Evolutionary conservation across 1,140 invertebrate species (phyloP).

Genomic region (Panagrolaimus sp.): DNA sequence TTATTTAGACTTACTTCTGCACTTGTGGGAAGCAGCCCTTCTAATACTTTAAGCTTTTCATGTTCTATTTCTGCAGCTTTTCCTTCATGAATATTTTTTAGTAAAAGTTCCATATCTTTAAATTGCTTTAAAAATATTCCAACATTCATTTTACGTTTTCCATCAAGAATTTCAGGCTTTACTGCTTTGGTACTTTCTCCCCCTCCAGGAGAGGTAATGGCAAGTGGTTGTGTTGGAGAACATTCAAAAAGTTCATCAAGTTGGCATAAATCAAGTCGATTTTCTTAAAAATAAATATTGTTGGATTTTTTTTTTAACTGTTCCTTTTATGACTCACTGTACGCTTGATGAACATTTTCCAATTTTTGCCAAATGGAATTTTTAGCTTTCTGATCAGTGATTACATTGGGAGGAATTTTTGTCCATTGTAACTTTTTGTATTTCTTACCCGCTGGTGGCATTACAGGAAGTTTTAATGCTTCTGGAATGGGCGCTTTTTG

Average conservation of each 20-base stretch:
- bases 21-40: slow-evolving; percentile 84
- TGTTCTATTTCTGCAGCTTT: slow-evolving; percentile 82
- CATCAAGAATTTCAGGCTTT: slow-evolving; percentile 65
- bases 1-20: too few species aligned
- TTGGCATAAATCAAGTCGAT: not conserved
- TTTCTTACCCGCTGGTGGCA: not conserved
- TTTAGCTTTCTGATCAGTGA: slow-evolving; percentile 8
- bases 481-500: not conserved
- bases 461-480: not conserved
- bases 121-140: slow-evolving; percentile 99
- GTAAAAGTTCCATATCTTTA: slow-evolving; percentile 73
- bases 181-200: not conserved
- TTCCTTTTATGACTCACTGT: not conserved
- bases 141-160: slow-evolving; percentile 89
- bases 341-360: not conserved
- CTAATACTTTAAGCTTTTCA: slow-evolving; percentile 79
- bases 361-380: slow-evolving; percentile 5
- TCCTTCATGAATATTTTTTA: slow-evolving; percentile 71
- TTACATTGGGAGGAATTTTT: slow-evolving; percentile 1
- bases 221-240: not conserved
- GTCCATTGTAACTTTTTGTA: slow-evolving; percentile 1
- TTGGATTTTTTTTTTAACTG: not conserved
- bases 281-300: not conserved
- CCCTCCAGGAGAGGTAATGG: not conserved
- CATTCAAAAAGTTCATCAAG: slow-evolving; percentile 14